Base-by-base conservation (phyloP, 30 jellyfish, hydroid and myxozoan genomes). In the Aurelia aurita region DNA sequence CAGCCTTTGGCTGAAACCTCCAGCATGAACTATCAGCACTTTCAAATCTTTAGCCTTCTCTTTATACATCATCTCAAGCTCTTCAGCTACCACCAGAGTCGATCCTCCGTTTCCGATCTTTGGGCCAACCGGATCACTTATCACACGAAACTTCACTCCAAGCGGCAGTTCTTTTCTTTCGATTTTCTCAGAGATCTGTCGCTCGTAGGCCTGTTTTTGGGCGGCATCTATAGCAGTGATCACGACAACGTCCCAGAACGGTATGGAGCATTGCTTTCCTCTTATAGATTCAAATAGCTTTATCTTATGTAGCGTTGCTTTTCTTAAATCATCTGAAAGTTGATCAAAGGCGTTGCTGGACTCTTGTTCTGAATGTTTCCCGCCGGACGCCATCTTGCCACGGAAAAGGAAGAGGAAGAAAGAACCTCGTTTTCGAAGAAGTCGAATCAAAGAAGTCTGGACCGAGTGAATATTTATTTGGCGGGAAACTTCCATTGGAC, bases 51-150 rank as follows among this genome's bases (percentile, higher is more conserved):
- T 84, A 44, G 79, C 84, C 22, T 74, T 58, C 9, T 87, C 95
- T 35, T 64, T 67, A 63, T 86, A 92, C 51, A 87, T 64, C 65
- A 64, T 77, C 49, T 72, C 91, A 3, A 92, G 89, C 71, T 92
- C 95, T 59, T 87, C 98, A 5, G 92, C 80, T 43, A 92, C 96
- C 35, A 92, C 91, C 29, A 92, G 70, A 6, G 94, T 92, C 3
- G 95, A 94, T 39, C 98, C 98, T 25, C 98, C 98, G 74, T 92
- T 92, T 26, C 98, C 98, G 55, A 92, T 80, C 73, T 92, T 92
- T 34, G 87, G 89, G 26, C 98, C 98, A 43, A 77, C 71, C 0
- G 98, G 98, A 69, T 92, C 98, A 73, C 87, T 77, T 6, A 92
- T 44, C 22, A 87, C 95, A 69, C 66, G 88, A 35, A 77, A 86